Evolutionary conservation across 2,797 vertebrate genomes (phyloP), one percentile per base, ranked within the genome.

Genomic region (Orestias chungarensis): DNA sequence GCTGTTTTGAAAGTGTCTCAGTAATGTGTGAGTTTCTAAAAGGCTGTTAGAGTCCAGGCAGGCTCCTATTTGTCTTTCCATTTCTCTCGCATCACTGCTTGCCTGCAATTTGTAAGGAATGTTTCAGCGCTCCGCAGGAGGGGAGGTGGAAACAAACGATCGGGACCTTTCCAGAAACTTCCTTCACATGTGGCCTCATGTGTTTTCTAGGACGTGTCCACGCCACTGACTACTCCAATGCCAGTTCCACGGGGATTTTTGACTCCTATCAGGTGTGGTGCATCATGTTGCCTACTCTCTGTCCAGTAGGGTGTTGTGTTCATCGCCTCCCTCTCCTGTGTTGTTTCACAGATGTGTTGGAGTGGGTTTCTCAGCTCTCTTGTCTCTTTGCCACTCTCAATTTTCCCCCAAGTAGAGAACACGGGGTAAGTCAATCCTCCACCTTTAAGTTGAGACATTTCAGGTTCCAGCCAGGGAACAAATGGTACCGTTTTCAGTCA

Each of bases 221-320:
- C 87, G 96, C 96, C 57, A 98, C 97, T 25, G 98, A 99, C 88
- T 98, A 94, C 87, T 99, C 98, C 7, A 99, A 97, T 86, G 97
- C 98, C 75, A 99, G 97, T 78, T 9, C 96, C 47, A 99, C 98
- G 1, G 98, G 95, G 8, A 65, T 99, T 43, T 99, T 98, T 82
- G 97, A 99, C 75, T 92, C 97, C 4, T 98, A 95, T 73, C 94
- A 93, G 95, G 98, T 99, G 89, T 69, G 80, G 4, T 68, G 11
- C 54, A 31, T 20, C 18, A 20, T 20, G 55, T 57, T 43, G 23
- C 66, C 69, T 31, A 29, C 11, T n/a, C 9, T 77, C 31, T 9
- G 72, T 62, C 64, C 18, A 68, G 18, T 70, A 23, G 52, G 72
- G 29, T 18, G 66, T 64, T 33, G 44, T 1, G 27, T 49, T 40